phyloP scores from a whole-genome alignment of 2,797 vertebrate species.

The Hemitrygon akajei region DNA sequence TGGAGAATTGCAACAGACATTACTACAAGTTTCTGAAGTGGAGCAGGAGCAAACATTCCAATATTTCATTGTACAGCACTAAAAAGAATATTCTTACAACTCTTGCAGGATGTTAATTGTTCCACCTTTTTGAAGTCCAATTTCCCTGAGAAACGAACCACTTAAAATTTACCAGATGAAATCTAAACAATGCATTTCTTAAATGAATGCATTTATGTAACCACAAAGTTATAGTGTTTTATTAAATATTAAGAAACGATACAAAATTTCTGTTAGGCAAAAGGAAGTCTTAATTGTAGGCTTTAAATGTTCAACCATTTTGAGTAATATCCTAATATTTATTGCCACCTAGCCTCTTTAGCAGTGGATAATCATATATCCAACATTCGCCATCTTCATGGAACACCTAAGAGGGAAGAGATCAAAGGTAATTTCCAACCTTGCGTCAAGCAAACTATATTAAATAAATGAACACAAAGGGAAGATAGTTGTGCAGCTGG shows the following conservation, averaged over 20 bases:
- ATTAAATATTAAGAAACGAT: slow-evolving; percentile 34
- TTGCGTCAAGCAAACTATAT: neutral
- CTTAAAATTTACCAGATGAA: slow-evolving; percentile 52
- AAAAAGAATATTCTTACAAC: neutral
- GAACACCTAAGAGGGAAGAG: slow-evolving; percentile 69
- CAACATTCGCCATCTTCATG: slow-evolving; percentile 97
- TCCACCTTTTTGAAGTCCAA: slow-evolving; percentile 70
- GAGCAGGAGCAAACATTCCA: slow-evolving; percentile 33
- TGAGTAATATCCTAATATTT: slow-evolving; percentile 61
- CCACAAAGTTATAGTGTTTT: slow-evolving; percentile 27
- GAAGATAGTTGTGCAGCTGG: too few relatives aligned
- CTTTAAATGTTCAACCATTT: slow-evolving; percentile 21
- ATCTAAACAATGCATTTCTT: slow-evolving; percentile 23
- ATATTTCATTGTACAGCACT: slow-evolving; percentile 20
- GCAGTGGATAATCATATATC: slow-evolving; percentile 91
- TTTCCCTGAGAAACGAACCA: slow-evolving; percentile 98
- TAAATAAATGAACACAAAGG: neutral
- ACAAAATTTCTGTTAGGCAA: slow-evolving; percentile 32
- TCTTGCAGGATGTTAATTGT: slow-evolving; percentile 29
- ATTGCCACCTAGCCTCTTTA: slow-evolving; percentile 78
- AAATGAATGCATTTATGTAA: slow-evolving; percentile 9
- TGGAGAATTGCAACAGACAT: slow-evolving; percentile 10
- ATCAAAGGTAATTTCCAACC: slow-evolving; percentile 39
- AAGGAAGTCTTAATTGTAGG: slow-evolving; percentile 26
- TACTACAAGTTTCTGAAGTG: slow-evolving; percentile 17